phyloP scores from a whole-genome alignment of 2,888 invertebrate genomes.

The Zonitis immaculata region DNA sequence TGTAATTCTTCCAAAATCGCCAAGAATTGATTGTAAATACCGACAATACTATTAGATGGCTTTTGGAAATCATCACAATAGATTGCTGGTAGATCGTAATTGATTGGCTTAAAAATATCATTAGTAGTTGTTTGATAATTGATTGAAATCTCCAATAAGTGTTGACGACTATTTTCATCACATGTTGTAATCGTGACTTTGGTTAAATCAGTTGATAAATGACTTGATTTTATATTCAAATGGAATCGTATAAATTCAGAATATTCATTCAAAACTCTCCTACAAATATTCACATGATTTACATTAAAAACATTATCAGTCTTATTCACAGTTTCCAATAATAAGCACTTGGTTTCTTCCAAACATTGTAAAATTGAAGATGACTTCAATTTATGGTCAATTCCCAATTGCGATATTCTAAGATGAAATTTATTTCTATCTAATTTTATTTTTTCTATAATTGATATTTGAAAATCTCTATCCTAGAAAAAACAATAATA shows the following conservation, averaged over 20 bases:
- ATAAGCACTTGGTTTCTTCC: conserved; percentile 21
- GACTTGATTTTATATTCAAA: conserved; percentile 29
- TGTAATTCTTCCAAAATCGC: conserved; percentile 37
- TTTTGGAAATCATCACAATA: conserved; percentile 10
- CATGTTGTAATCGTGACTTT: conserved; percentile 21
- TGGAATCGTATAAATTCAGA: conserved; percentile 35
- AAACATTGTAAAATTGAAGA: conserved; percentile 25
- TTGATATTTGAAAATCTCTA: conserved; percentile 26
- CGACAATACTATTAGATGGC: conserved; percentile 30
- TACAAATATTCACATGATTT: conserved; percentile 23
- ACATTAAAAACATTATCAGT: background rate
- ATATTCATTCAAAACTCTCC: conserved; percentile 33
- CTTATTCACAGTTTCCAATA: background rate
- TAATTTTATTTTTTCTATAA: background rate
- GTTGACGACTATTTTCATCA: conserved; percentile 32
- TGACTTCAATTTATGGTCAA: background rate
- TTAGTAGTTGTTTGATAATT: conserved; percentile 26
- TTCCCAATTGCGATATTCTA: background rate
- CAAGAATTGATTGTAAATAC: conserved; percentile 37
- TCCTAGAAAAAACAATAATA: conserved; percentile 23
- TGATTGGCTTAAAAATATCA: conserved; percentile 33
- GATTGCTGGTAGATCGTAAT: conserved; percentile 33
- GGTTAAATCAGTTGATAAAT: conserved; percentile 29
- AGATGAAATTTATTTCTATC: background rate
- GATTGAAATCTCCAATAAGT: conserved; percentile 28